phyloP scores from a whole-genome alignment of 2,888 invertebrate genomes.

The Caenorhabditis auriculariae region DNA sequence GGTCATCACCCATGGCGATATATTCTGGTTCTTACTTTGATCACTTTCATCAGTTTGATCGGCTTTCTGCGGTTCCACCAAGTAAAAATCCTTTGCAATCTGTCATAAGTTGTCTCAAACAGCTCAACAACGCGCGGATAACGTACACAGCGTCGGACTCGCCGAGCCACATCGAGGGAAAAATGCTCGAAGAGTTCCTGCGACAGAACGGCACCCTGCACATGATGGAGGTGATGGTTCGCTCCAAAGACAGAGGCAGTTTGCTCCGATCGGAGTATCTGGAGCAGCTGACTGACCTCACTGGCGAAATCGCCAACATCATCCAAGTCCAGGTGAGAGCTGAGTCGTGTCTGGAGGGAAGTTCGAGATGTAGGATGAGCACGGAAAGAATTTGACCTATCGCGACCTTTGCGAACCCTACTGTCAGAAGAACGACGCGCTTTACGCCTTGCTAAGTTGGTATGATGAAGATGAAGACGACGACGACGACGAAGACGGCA shows the following conservation, averaged over 20 bases:
- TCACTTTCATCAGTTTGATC: slow-evolving; percentile 35
- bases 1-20: slow-evolving; percentile 42
- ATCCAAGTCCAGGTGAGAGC: neutral
- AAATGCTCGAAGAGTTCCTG: slow-evolving; percentile 42
- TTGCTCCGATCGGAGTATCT: slow-evolving; percentile 26
- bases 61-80: slow-evolving; percentile 50
- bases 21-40: slow-evolving; percentile 22
- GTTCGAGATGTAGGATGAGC: slow-evolving; percentile 2
- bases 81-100: slow-evolving; percentile 12
- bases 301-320: slow-evolving; percentile 21
- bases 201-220: slow-evolving; percentile 48
- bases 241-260: slow-evolving; percentile 39
- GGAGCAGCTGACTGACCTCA: slow-evolving; percentile 22
- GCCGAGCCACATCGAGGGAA: slow-evolving; percentile 37
- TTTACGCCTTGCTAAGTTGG: slow-evolving; percentile 34
- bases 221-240: slow-evolving; percentile 54
- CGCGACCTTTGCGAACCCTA: slow-evolving; percentile 49
- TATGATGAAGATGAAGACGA: too few relatives aligned
- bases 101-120: neutral
- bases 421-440: slow-evolving; percentile 48
- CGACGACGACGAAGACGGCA: too few relatives aligned
- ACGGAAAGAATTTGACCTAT: slow-evolving; percentile 12
- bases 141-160: slow-evolving; percentile 50
- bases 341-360: neutral
- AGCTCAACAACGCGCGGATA: slow-evolving; percentile 52